Evolutionary conservation across 2,113 vertebrate genomes (phyloP), one percentile per base, ranked within the genome.

Genomic region (Myiozetetes cayanensis): DNA sequence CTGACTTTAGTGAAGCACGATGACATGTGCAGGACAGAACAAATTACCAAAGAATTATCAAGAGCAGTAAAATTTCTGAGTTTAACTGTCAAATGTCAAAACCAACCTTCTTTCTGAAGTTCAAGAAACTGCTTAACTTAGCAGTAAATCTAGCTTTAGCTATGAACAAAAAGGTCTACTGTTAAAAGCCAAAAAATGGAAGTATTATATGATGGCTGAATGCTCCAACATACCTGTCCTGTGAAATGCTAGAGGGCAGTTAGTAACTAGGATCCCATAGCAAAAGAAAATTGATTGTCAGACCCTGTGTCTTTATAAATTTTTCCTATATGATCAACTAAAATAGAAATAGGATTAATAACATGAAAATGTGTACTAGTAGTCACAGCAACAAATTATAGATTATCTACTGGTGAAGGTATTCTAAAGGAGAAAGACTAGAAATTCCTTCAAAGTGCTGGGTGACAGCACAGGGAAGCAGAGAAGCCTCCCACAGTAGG

Each of bases 51-150:
- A 70, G 33, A 87, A 70, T 65, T 82, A 76, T 23, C 25, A 50
- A 70, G 17, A 37, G 43, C 85, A 67, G 41, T 85, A 79, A 79
- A 73, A 66, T 37, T 76, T 76, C 46, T 8, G 17, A 79, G 44
- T 68, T 81, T 87, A 87, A 62, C 46, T 52, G 27, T 74, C 56
- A 77, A 76, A 63, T 53, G 18, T 90, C 73, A 87, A 91, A 87
- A 76, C 1, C 5, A 82, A 50, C 21, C 12, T 49, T 84, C 81
- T 94, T 78, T 44, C 58, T 66, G 33, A 95, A 91, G 71, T 91
- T 95, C 71, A 87, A 50, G 71, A 43, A 85, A 46, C 27, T 59
- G n/a, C 56, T 92, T 84, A 77, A 88, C 66, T 75, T 96, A 47
- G n/a, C 75, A 79, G 70, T 89, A 92, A 92, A 68, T 90, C 31